Base-by-base conservation (phyloP, 2,888 invertebrate genomes). In the Iphiclides podalirius region DNA sequence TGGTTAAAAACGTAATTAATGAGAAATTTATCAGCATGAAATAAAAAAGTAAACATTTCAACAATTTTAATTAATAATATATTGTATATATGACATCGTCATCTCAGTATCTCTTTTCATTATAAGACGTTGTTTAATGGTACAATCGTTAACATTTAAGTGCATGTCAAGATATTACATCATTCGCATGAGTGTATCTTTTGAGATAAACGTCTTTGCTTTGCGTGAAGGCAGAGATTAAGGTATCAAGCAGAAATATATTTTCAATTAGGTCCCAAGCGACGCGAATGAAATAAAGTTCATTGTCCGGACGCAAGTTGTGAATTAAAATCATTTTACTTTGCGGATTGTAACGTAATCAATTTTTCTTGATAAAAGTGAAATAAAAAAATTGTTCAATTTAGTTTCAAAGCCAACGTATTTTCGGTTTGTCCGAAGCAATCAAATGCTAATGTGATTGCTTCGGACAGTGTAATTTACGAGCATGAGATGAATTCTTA, bases 141-240 rank as follows among this genome's bases (percentile, higher is more conserved):
- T 4, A 14, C 16, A 28, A 41, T 36, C 28, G 17, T 35, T 41
- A 36, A 36, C 14, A 41, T 47, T 20, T 47, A 41, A 47, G 31
- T 42, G 31, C 37, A 15, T 15, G 31, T 42, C 15, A 14, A 37
- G 14, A 37, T 48, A 37, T 42, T 37, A 20, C 17, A 31, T 36
- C 35, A 37, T 14, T 36, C 31, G 20, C 33, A 42, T 38, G 14
- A 15, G 20, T 31, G 28, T 42, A 43, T 15, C 11, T 35, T 46
- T 36, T 31, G 26, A 36, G 36, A 41, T 41, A 41, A 47, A 36
- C 36, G 36, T 37, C 15, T 23, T 36, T 35, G 14, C 26, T 8
- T 28, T 36, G 47, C 47, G 47, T 37, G 47, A 37, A 42, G 15
- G 41, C 1, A 13, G 20, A 20, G 48, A 48, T 48, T 37, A 37